Base-by-base conservation (phyloP, 1,140 invertebrate genomes). In the Chrysomallon squamiferum region DNA sequence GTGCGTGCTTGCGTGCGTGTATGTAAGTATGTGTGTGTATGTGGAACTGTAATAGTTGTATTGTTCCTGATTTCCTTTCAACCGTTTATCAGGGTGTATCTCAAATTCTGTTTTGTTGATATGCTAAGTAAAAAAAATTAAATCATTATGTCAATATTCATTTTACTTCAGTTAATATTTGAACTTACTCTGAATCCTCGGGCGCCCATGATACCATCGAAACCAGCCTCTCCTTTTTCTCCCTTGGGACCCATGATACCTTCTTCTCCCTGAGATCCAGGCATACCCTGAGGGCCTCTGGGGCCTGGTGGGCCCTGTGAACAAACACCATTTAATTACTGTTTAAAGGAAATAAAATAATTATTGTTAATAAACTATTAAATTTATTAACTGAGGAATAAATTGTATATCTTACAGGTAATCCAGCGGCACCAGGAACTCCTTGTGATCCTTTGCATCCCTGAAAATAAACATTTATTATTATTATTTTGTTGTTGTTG, bases 141-240 rank as follows among this genome's bases (percentile, higher is more conserved):
- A n/a, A n/a, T n/a, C n/a, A n/a, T n/a, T n/a, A n/a, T n/a, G n/a
- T n/a, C n/a, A n/a, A n/a, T n/a, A n/a, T n/a, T n/a, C n/a, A n/a
- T n/a, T n/a, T n/a, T n/a, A n/a, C n/a, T n/a, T n/a, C n/a, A n/a
- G 6, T 38, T 5, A 1, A 27, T 20, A 2, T 35, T 25, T 43
- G 4, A 25, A 50, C 63, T 60, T 59, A 66, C 64, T 25, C 64
- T 49, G 43, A 59, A 66, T 0, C 64, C 64, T n/a, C 64, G 45
- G 9, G 64, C 30, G 7, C 64, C 64, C 45, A 50, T 47, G 32
- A 52, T 15, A n/a, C 64, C 64, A 35, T 66, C 32, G 35, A 59
- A 66, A 4, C 64, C 64, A 7, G 64, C 22, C 6, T 30, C 33
- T 15, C 64, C 64, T 30, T 59, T 66, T 11, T 38, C 64, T 13